These are phyloP conservation scores for Nebria salina DNA, from an alignment of 2,888 invertebrate genomes.

Conservation along the genomic window DNA sequence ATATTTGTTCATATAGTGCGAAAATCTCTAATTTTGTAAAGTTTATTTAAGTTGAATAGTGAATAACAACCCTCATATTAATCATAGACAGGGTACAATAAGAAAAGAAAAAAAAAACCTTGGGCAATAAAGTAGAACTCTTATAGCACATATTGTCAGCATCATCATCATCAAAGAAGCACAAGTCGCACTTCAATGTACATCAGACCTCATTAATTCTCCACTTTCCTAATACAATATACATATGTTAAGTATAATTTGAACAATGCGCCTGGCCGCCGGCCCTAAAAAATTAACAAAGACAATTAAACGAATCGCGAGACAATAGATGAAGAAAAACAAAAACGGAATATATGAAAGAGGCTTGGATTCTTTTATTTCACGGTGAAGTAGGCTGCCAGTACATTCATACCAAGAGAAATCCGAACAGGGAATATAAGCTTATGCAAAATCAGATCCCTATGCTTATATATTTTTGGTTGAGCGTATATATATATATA, in stretches of 20 bases:
- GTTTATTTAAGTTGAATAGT: too few species aligned
- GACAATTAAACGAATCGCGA: slow-evolving; percentile 44
- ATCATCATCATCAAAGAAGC: too few species aligned
- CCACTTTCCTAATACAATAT: slow-evolving; percentile 7
- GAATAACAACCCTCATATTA: too few species aligned
- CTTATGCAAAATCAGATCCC: neutral
- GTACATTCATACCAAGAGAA: neutral
- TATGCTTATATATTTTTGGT: too few species aligned
- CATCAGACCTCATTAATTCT: neutral
- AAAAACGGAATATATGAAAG: neutral
- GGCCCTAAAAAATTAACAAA: slow-evolving; percentile 53
- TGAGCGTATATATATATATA: too few species aligned
- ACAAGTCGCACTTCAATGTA: too few species aligned
- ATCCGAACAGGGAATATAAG: neutral
- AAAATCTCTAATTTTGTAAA: too few species aligned
- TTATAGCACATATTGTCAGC: too few species aligned
- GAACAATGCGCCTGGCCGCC: slow-evolving; percentile 53
- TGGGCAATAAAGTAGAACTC: too few species aligned
- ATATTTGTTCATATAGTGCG: too few species aligned
- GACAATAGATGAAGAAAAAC: slow-evolving; percentile 5
- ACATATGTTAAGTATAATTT: slow-evolving; percentile 52
- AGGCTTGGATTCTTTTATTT: slow-evolving; percentile 19
- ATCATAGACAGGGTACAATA: too few species aligned
- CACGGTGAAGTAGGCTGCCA: neutral
- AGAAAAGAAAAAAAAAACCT: too few species aligned